Percentiles rank a stretch among this genome's conserved stretches.
Conservation (phyloP, 92 coral and sea anemone species). For the Metridium senile region DNA sequence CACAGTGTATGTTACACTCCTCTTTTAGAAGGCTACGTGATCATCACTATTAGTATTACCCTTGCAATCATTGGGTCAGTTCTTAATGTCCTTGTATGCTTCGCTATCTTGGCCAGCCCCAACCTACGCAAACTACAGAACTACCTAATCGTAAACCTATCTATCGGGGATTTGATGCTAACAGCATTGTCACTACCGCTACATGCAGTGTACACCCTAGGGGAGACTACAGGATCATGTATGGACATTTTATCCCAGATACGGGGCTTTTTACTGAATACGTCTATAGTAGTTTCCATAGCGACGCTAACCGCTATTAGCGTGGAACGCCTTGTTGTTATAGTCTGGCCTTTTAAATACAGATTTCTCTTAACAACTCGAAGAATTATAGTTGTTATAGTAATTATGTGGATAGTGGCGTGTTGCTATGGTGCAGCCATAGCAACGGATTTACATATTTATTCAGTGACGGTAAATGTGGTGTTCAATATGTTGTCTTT, state of each 20-base stretch:
- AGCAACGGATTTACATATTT: constrained; percentile 11
- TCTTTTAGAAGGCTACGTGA: constrained; percentile 8
- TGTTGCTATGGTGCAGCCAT: constrained; percentile 1
- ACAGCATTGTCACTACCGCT: constrained; percentile 10
- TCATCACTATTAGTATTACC: not conserved
- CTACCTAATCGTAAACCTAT: constrained; percentile 14
- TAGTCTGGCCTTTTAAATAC: constrained; percentile 18
- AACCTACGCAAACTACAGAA: constrained; percentile 14
- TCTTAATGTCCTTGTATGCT: constrained; percentile 7
- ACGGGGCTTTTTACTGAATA: constrained; percentile 9
- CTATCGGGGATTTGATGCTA: constrained; percentile 14
- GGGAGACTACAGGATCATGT: constrained; percentile 15
- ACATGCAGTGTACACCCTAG: constrained; percentile 17
- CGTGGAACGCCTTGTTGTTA: constrained; percentile 21
- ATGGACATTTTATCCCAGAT: constrained; percentile 3
- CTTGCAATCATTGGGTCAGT: constrained; percentile 6
- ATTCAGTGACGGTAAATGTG: not conserved
- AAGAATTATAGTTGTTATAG: not conserved
- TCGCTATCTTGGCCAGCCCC: constrained; percentile 3
- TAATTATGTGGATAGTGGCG: constrained; percentile 3
- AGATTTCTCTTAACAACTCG: not conserved
- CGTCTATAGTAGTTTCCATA: constrained; percentile 9
- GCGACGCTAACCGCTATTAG: constrained; percentile 12
- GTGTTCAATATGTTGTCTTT: constrained; percentile 2
- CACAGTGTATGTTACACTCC: constrained; percentile 8